phyloP scores from a whole-genome alignment of 2,797 vertebrate genomes.

The Acrossocheilus wenchowensis region DNA sequence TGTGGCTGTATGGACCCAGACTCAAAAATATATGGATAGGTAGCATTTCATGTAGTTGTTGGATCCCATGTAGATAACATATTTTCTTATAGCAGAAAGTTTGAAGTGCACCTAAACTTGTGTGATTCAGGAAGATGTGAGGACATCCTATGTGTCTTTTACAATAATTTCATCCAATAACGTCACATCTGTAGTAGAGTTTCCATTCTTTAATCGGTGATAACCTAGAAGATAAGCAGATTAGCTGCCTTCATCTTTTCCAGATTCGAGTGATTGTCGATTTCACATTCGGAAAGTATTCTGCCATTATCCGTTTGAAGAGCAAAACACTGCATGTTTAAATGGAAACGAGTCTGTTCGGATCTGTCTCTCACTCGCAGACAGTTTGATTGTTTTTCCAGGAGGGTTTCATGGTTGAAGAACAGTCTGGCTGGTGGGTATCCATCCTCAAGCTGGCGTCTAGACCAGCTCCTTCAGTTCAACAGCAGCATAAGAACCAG shows the following conservation, averaged over 20 bases:
- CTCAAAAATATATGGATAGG: slow-evolving; percentile 72
- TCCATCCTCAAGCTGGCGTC: slow-evolving; percentile 21
- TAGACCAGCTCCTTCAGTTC: slow-evolving; percentile 60
- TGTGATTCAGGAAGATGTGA: slow-evolving; percentile 19
- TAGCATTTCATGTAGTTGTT: slow-evolving; percentile 84
- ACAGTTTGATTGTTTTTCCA: slow-evolving; percentile 25
- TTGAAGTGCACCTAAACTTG: slow-evolving; percentile 28
- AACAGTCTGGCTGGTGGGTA: slow-evolving; percentile 6
- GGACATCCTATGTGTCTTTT: not conserved
- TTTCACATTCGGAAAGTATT: slow-evolving; percentile 30
- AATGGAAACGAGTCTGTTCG: not conserved
- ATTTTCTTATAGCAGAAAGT: slow-evolving; percentile 33
- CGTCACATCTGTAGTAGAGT: not conserved
- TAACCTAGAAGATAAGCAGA: slow-evolving; percentile 26
- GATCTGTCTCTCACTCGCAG: not conserved
- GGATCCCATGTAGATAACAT: slow-evolving; percentile 73
- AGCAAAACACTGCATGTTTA: slow-evolving; percentile 20
- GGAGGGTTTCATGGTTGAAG: not conserved
- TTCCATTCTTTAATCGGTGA: slow-evolving; percentile 30
- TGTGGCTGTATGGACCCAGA: slow-evolving; percentile 57
- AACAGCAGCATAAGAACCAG: slow-evolving; percentile 73
- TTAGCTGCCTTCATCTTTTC: slow-evolving; percentile 54
- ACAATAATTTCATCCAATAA: not conserved
- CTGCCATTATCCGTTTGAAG: slow-evolving; percentile 21
- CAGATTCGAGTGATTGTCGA: slow-evolving; percentile 34